These are phyloP conservation scores for Chlorocebus sabaeus DNA, from an alignment of 2,113 vertebrate genomes.

Conservation along the genomic window DNA sequence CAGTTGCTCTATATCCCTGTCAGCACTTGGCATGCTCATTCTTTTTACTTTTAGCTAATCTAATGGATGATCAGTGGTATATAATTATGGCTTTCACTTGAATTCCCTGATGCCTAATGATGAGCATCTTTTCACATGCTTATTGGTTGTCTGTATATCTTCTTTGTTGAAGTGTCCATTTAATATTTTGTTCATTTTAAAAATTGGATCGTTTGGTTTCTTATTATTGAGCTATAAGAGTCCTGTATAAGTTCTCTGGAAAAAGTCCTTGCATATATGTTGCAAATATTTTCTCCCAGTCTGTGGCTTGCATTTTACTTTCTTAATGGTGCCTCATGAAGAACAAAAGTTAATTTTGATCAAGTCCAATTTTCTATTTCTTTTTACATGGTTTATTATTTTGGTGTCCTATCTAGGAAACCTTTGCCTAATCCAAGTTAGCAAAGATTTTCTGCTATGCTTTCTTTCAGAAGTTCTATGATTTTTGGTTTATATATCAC, in stretches of 20 bases:
- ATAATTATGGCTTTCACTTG: neutral
- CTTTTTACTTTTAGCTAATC: neutral
- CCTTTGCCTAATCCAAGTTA: neutral
- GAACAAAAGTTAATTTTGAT: neutral
- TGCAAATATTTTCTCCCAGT: neutral
- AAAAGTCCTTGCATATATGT: neutral
- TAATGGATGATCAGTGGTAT: neutral
- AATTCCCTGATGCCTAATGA: neutral
- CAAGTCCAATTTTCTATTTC: neutral
- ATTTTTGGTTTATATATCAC: neutral
- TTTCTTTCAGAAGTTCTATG: constrained; percentile 21
- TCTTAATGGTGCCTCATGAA: neutral
- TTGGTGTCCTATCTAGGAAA: neutral
- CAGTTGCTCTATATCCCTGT: neutral
- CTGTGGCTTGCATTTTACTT: constrained; percentile 28
- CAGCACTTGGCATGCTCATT: neutral
- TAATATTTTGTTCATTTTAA: constrained; percentile 29
- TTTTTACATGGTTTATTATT: neutral
- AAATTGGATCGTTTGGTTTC: neutral
- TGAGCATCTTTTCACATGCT: neutral
- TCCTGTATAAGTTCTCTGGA: neutral
- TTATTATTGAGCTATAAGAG: neutral
- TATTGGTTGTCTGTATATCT: neutral
- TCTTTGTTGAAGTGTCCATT: neutral
- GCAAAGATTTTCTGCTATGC: neutral